Evolutionary conservation across 2,888 invertebrate species (phyloP).

Genomic region (Heteropelma amictum): DNA sequence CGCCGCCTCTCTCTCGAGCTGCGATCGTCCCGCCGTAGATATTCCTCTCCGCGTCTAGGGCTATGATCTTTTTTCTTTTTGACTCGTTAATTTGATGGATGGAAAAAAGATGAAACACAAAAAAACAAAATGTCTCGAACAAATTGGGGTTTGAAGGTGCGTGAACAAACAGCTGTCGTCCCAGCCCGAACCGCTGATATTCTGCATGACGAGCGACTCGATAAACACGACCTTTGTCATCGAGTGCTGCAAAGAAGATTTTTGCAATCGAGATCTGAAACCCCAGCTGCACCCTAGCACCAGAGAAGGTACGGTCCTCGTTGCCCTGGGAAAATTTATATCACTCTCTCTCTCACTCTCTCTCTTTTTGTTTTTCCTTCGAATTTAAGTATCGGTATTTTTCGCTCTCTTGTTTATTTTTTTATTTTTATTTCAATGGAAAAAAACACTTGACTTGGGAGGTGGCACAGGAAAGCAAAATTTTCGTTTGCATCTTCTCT

Average conservation of each 20-base stretch:
- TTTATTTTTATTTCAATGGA: neutral
- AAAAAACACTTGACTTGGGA: slow-evolving; percentile 51
- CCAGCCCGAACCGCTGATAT: slow-evolving; percentile 89
- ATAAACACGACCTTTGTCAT: slow-evolving; percentile 88
- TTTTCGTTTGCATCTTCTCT: slow-evolving; percentile 38
- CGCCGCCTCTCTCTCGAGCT: too few relatives aligned
- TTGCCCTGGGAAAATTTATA: slow-evolving; percentile 61
- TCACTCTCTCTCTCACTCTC: neutral
- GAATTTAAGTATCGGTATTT: too few relatives aligned
- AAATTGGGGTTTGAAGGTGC: slow-evolving; percentile 85
- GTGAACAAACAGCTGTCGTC: slow-evolving; percentile 84
- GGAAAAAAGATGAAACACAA: neutral
- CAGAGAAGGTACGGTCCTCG: slow-evolving; percentile 82
- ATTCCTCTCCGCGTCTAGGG: neutral
- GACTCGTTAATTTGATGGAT: neutral
- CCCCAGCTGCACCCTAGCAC: slow-evolving; percentile 83
- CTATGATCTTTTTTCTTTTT: neutral
- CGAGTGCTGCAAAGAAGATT: slow-evolving; percentile 89
- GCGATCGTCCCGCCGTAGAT: neutral
- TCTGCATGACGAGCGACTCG: slow-evolving; percentile 88
- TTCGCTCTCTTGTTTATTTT: neutral
- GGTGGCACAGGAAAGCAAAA: slow-evolving; percentile 62
- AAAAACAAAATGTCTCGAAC: slow-evolving; percentile 28
- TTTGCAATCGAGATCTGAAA: slow-evolving; percentile 87
- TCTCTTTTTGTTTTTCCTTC: neutral